Conservation (phyloP, 1,140 invertebrate species). For the Apis cerana region DNA sequence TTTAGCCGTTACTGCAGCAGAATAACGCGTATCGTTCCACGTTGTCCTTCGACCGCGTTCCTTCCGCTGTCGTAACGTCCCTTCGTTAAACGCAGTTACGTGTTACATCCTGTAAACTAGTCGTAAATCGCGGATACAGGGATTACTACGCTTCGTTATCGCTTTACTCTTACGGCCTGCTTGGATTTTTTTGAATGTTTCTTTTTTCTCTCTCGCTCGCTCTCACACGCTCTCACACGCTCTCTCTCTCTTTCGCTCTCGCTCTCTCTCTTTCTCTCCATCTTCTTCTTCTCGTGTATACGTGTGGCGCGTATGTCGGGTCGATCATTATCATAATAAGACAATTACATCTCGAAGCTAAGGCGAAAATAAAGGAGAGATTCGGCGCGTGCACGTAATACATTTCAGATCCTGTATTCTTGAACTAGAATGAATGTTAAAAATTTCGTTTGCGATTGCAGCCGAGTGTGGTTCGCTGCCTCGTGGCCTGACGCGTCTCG, state of each 20-base stretch:
- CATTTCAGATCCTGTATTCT: slow-evolving; percentile 25
- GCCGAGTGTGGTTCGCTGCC: neutral
- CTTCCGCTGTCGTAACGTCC: slow-evolving; percentile 9
- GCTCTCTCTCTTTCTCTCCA: no score
- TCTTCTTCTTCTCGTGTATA: neutral
- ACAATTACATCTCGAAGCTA: slow-evolving; percentile 50
- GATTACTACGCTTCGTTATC: slow-evolving; percentile 60
- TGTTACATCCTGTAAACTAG: slow-evolving; percentile 61
- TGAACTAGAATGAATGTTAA: slow-evolving; percentile 14
- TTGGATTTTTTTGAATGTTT: neutral
- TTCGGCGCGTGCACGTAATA: slow-evolving; percentile 49
- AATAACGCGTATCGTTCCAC: slow-evolving; percentile 11
- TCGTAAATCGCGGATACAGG: slow-evolving; percentile 60
- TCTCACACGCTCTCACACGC: no score
- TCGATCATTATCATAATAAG: slow-evolving; percentile 40
- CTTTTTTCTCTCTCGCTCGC: neutral
- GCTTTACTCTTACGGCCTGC: slow-evolving; percentile 28
- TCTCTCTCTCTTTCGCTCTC: neutral
- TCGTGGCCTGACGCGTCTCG: neutral
- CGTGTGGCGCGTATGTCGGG: slow-evolving; percentile 24
- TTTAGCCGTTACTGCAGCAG: slow-evolving; percentile 42
- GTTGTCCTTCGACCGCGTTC: slow-evolving; percentile 15
- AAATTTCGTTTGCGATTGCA: slow-evolving; percentile 9
- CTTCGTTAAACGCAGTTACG: slow-evolving; percentile 3
- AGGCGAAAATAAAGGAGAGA: slow-evolving; percentile 48